These are phyloP conservation scores for Heliconius erato DNA, from an alignment of 2,888 invertebrate species.

Conservation along the genomic window DNA sequence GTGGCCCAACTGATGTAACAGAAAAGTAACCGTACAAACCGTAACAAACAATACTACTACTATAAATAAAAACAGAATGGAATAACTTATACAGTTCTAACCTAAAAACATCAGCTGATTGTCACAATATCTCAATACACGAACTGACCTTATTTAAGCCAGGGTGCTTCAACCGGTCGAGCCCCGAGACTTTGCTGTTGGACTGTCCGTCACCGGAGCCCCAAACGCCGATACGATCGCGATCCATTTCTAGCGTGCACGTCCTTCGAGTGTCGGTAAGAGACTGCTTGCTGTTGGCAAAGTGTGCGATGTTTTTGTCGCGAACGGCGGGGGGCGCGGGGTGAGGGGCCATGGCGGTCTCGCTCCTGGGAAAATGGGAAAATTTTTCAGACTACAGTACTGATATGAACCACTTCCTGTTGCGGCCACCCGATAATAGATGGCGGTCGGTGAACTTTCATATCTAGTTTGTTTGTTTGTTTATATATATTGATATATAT, in stretches of 20 bases:
- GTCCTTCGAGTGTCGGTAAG: constrained; percentile 62
- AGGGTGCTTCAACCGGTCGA: constrained; percentile 89
- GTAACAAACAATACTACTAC: constrained; percentile 28
- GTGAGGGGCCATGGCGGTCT: constrained; percentile 79
- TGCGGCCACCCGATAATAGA: constrained; percentile 73
- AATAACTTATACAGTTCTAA: constrained; percentile 54
- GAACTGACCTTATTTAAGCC: constrained; percentile 88
- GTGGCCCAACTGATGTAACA: constrained; percentile 28
- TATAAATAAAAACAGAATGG: constrained; percentile 50
- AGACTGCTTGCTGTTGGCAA: constrained; percentile 72
- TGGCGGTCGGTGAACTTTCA: constrained; percentile 66
- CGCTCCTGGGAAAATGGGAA: constrained; percentile 84
- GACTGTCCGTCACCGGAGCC: constrained; percentile 86
- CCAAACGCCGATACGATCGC: constrained; percentile 88
- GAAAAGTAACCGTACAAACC: constrained; percentile 8
- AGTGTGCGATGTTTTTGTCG: constrained; percentile 73
- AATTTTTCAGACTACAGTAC: constrained; percentile 72
- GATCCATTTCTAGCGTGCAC: constrained; percentile 81
- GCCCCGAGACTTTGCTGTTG: constrained; percentile 86
- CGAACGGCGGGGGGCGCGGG: constrained; percentile 77
- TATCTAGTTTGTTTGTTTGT: constrained; percentile 44
- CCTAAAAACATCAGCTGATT: constrained; percentile 37
- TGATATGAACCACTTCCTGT: constrained; percentile 69
- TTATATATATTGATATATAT: too few relatives aligned
- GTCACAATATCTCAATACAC: neutral